Base-by-base conservation (phyloP, 30 jellyfish, hydroid and myxozoan genomes). In the Turritopsis dohrnii region DNA sequence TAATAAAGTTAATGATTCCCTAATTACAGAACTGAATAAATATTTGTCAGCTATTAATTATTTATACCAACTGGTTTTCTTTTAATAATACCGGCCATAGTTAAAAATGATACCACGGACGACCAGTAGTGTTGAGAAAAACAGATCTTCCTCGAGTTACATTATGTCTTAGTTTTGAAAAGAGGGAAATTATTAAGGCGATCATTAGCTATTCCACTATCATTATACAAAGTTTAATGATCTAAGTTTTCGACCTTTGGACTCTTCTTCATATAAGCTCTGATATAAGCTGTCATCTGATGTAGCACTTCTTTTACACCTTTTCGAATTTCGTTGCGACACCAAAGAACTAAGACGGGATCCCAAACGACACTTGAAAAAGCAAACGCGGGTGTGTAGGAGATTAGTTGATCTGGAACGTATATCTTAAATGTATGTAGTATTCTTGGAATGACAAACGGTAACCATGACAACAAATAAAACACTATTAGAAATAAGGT, bases 331-430 rank as follows among this genome's bases (percentile, higher is more conserved):
- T 41, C 60, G 13, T 41, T 41, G 9, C 60, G 60, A 41, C 60
- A 41, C 60, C 60, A 41, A 3, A 69, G 22, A 69, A 69, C 30
- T 69, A 69, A 21, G 30, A 69, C 16, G 9, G 77, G 77, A 27
- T 69, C 77, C 77, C 77, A 69, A 27, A 69, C 31, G 16, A 69
- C 77, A 69, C 30, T 69, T 21, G 77, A 69, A 69, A 69, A 69
- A 69, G 77, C 77, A 69, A 69, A 69, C 19, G 77, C 77, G 16
- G 77, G 77, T n/a, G 77, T 69, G 30, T 69, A 69, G 30, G 77
- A 69, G 9, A 69, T 69, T 21, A 69, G 19, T 27, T 69, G 77
- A 0, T 23, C 28, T 23, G 77, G 77, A 27, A 69, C 77, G 9
- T 27, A 23, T n/a, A 69, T 69, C 19, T 69, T 27, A 69, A 69